These are phyloP conservation scores for Drosophila antonietae DNA, from an alignment of 2,888 invertebrate species.

Conservation along the genomic window DNA sequence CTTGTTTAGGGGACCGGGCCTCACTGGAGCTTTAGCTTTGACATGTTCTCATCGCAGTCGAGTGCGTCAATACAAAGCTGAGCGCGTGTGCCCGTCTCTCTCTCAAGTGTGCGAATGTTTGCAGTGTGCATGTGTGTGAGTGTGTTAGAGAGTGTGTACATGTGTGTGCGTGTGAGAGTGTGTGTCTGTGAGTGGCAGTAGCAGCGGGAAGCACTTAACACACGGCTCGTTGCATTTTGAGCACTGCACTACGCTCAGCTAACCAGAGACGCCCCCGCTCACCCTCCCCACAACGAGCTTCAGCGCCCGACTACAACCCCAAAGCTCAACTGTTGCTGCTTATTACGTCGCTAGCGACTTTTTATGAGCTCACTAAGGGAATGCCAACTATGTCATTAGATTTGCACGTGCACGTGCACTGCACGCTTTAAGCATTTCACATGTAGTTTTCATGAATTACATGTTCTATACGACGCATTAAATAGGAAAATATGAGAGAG, in stretches of 20 bases:
- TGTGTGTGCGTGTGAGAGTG: constrained; percentile 8
- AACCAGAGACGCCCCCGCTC: constrained; percentile 27
- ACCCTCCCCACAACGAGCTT: constrained; percentile 1
- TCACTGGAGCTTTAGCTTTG: constrained; percentile 30
- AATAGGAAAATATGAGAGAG: not conserved
- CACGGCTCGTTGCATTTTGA: constrained; percentile 63
- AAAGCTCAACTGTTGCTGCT: constrained; percentile 67
- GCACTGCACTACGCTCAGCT: constrained; percentile 54
- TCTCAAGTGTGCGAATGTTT: constrained; percentile 10
- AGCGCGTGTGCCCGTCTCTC: constrained; percentile 43
- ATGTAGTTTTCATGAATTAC: no score
- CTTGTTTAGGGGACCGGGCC: constrained; percentile 11
- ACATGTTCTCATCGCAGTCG: constrained; percentile 42
- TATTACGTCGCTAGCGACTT: constrained; percentile 37
- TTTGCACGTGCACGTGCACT: not conserved
- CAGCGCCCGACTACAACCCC: constrained; percentile 6
- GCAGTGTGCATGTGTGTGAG: constrained; percentile 5
- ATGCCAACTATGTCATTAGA: constrained; percentile 6
- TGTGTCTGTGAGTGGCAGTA: constrained; percentile 39
- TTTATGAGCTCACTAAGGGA: not conserved
- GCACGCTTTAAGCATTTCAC: not conserved
- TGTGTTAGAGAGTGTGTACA: constrained; percentile 9
- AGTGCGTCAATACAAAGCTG: constrained; percentile 72
- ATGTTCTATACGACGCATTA: not conserved
- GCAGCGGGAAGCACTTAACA: constrained; percentile 55